Evolutionary conservation across 2,113 vertebrate genomes (phyloP).

Genomic region (Dipodomys ordii): DNA sequence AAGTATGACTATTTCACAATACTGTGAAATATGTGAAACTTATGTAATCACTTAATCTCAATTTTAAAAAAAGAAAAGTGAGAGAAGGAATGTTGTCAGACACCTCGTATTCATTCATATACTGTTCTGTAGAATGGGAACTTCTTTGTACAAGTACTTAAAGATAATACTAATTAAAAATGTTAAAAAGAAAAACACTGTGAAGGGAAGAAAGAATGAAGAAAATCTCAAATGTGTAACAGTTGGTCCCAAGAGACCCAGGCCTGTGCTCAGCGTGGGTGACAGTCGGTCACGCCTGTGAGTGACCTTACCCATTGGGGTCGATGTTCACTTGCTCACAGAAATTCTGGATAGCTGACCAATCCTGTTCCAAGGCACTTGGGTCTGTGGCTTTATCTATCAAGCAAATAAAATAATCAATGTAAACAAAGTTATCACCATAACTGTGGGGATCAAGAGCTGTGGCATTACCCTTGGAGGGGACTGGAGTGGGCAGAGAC

Average conservation of each 20-base stretch:
- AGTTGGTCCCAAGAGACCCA: neutral
- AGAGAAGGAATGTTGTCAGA: no score
- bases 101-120: no score
- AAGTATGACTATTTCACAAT: no score
- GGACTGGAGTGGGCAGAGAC: neutral
- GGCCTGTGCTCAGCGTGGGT: no score
- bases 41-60: no score
- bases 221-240: neutral
- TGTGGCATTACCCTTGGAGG: neutral
- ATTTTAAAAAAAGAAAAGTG: no score
- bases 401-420: neutral
- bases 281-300: neutral
- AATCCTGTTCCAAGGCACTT: slow-evolving; percentile 87
- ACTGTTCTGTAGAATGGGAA: no score
- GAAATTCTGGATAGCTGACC: slow-evolving; percentile 93
- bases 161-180: no score
- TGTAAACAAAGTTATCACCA: neutral
- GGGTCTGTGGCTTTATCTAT: slow-evolving; percentile 93
- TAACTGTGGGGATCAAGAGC: neutral
- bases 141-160: no score
- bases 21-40: no score
- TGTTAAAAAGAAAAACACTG: no score
- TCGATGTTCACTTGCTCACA: slow-evolving; percentile 90
- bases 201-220: neutral
- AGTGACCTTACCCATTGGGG: slow-evolving; percentile 87